Evolutionary conservation across 2,888 invertebrate species (phyloP), one percentile per base, ranked within the genome.

Genomic region (Lumbricus terrestris): DNA sequence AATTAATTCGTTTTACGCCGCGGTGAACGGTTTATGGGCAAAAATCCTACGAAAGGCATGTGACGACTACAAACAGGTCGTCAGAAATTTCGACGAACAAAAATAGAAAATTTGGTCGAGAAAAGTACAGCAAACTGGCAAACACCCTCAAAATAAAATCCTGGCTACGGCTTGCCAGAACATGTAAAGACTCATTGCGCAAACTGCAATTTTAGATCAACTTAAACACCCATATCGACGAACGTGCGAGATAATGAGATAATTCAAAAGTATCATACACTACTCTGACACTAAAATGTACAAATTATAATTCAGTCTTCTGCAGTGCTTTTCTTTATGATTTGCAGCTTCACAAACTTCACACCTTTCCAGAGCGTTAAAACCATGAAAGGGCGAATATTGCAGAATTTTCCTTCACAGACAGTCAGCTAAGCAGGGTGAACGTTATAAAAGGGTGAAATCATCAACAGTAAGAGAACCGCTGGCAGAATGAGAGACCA

Each of bases 241-340:
- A 69, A n/a, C n/a, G 11, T 69, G 69, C n/a, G n/a, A 69, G 13
- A 47, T 8, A 23, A 23, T 5, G 11, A 8, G 23, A 20, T 47
- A 47, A 47, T 47, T 47, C 23, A 47, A 47, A 47, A 2, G n/a
- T 47, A 47, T 6, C 47, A 47, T 47, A 47, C 20, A 23, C 47
- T 23, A 47, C 47, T 23, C 69, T 69, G n/a, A n/a, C n/a, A 69
- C n/a, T 13, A 69, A 69, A n/a, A 69, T 69, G 5, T n/a, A 69
- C n/a, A 69, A 69, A 69, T 69, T 69, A 69, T n/a, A n/a, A n/a
- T n/a, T 69, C 69, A 69, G 69, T 69, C 69, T n/a, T n/a, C 69
- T 69, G 69, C 69, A 69, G 69, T 29, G 69, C 16, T 69, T 69
- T n/a, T 69, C 11, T 69, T 69, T 8, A 69, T n/a, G n/a, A 11